Conservation (phyloP, 1,140 invertebrate species). For the Lutraria rhynchaena region DNA sequence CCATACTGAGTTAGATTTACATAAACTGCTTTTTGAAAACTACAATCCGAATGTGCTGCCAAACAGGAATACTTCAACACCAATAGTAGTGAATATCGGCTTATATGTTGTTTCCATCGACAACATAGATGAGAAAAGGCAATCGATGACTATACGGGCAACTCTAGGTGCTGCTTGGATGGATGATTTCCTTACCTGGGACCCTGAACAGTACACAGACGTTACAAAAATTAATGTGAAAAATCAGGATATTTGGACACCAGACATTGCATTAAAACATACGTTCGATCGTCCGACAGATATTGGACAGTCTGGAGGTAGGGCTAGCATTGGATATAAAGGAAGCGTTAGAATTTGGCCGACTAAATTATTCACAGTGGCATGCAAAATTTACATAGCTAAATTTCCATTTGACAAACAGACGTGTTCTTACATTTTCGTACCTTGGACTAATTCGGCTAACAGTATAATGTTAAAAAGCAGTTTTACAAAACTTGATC, state of each 20-base stretch:
- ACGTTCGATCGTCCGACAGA: conserved; percentile 21
- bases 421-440: conserved; percentile 97
- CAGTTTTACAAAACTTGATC: not conserved
- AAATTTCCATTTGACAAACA: conserved; percentile 91
- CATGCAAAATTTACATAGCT: conserved; percentile 88
- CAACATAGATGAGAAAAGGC: conserved; percentile 15
- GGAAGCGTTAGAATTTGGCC: conserved; percentile 40
- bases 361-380: conserved; percentile 25
- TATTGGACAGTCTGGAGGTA: not conserved
- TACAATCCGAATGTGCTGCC: conserved; percentile 46
- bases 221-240: conserved; percentile 30
- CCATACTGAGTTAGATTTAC: not conserved
- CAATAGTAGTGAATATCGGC: conserved; percentile 4
- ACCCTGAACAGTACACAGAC: conserved; percentile 1
- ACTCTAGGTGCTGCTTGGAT: conserved; percentile 31
- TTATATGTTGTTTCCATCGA: conserved; percentile 31
- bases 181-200: conserved; percentile 37
- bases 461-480: conserved; percentile 20
- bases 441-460: conserved; percentile 93
- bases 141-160: conserved; percentile 16
- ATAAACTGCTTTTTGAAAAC: conserved; percentile 9
- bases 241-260: conserved; percentile 34
- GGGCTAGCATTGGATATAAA: conserved; percentile 1
- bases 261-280: conserved; percentile 28
- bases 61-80: not conserved